Percentiles rank a stretch among this genome's conserved stretches.
phyloP scores from a whole-genome alignment of 2,113 vertebrate species.

The Gyps fulvus region DNA sequence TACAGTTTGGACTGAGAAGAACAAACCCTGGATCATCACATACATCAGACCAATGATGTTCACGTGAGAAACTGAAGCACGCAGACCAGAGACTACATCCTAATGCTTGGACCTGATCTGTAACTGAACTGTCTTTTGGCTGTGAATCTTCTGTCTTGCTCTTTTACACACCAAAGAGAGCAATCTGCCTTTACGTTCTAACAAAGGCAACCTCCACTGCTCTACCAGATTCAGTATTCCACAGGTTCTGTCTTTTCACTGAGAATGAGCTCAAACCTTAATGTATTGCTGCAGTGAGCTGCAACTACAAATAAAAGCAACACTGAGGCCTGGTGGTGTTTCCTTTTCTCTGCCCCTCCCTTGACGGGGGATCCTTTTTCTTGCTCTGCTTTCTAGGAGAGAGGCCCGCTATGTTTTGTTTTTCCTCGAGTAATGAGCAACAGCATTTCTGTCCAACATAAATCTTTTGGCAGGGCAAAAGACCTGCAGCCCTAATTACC shows the following conservation, averaged over 20 bases:
- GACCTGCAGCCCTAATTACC: slow-evolving; percentile 3
- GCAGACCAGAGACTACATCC: background rate
- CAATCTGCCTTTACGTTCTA: background rate
- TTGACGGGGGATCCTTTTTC: background rate
- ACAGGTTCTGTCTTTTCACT: background rate
- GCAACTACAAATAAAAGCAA: background rate
- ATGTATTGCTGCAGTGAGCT: background rate
- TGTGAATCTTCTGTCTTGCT: background rate
- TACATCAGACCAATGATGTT: background rate
- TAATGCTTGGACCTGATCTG: background rate
- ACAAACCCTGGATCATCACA: background rate
- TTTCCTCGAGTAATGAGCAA: background rate
- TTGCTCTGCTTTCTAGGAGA: background rate
- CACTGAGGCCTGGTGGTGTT: background rate
- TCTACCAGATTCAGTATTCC: background rate
- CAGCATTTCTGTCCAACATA: background rate
- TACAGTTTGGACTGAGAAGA: background rate
- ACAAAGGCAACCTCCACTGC: background rate
- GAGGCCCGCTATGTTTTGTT: background rate
- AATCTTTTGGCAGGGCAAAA: background rate
- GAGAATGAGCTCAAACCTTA: background rate
- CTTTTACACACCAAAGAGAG: background rate
- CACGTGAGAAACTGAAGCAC: background rate
- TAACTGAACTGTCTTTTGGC: background rate
- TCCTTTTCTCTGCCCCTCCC: background rate